phyloP scores from a whole-genome alignment of 2,888 invertebrate genomes.

The Carcina quercana region DNA sequence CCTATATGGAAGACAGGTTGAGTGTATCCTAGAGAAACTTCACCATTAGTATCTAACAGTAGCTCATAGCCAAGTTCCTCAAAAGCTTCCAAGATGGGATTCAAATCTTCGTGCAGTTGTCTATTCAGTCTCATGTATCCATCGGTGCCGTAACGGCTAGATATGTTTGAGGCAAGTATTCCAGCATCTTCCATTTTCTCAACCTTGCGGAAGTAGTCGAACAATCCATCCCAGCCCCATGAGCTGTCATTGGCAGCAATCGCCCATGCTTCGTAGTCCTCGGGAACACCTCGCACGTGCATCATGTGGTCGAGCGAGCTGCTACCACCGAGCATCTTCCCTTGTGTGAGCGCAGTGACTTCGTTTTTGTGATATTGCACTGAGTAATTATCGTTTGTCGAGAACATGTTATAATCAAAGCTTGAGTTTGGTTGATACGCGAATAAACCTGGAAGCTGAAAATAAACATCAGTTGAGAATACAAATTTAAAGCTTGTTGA shows the following conservation, averaged over 20 bases:
- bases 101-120: not conserved
- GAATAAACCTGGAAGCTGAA: constrained; percentile 22
- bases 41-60: not conserved
- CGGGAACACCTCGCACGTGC: constrained; percentile 1
- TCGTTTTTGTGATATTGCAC: not conserved
- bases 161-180: constrained; percentile 1
- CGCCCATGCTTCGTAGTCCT: constrained; percentile 20
- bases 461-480: not conserved
- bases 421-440: constrained; percentile 17
- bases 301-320: constrained; percentile 18
- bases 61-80: not conserved
- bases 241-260: constrained; percentile 10
- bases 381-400: constrained; percentile 8
- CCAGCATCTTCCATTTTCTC: not conserved
- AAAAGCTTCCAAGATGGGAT: not conserved
- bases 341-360: constrained; percentile 16
- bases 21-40: not conserved
- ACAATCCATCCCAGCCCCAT: constrained; percentile 18
- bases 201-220: constrained; percentile 21
- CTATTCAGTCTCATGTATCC: not conserved
- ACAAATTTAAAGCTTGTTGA: too few relatives aligned
- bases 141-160: not conserved
- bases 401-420: constrained; percentile 22
- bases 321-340: constrained; percentile 26
- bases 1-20: constrained; percentile 11